A percentile compares a stretch with the other conserved stretches of the same genome.
phyloP scores from a whole-genome alignment of 2,113 vertebrate genomes.

The Thalassoma bifasciatum region DNA sequence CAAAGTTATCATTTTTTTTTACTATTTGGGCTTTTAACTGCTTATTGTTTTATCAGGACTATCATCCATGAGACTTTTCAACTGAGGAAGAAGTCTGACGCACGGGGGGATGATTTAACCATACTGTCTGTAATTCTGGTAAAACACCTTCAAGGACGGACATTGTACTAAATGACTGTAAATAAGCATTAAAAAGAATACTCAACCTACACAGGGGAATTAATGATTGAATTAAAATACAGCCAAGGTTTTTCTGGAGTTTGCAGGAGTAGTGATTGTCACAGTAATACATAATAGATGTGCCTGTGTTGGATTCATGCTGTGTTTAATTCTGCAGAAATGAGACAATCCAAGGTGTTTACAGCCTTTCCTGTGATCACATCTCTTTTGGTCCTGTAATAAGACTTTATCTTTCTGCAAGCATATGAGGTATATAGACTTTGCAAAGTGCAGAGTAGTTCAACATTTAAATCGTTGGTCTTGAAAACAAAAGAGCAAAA shows the following conservation, averaged over 20 bases:
- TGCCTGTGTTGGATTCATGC: constrained; percentile 81
- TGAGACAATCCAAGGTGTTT: constrained; percentile 25
- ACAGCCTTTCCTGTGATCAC: background rate
- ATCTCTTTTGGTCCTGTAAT: background rate
- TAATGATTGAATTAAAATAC: constrained; percentile 64
- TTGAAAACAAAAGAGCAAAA: background rate
- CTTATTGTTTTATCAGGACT: no score
- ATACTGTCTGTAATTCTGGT: no score
- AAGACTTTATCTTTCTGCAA: background rate
- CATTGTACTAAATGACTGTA: no score
- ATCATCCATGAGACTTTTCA: no score
- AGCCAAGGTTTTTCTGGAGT: constrained; percentile 67
- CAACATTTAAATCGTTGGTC: background rate
- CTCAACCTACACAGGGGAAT: background rate
- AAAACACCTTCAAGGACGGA: no score
- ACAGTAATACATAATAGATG: constrained; percentile 76
- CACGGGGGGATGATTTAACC: no score
- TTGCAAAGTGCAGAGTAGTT: background rate
- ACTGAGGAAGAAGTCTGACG: no score
- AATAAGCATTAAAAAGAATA: background rate
- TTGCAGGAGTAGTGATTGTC: constrained; percentile 69
- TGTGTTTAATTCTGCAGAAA: constrained; percentile 83
- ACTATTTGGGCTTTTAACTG: no score
- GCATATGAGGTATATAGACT: background rate
- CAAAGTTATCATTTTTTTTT: no score